Evolutionary conservation across 2,113 vertebrate genomes (phyloP), one percentile per base, ranked within the genome.

Genomic region (Recurvirostra avosetta): DNA sequence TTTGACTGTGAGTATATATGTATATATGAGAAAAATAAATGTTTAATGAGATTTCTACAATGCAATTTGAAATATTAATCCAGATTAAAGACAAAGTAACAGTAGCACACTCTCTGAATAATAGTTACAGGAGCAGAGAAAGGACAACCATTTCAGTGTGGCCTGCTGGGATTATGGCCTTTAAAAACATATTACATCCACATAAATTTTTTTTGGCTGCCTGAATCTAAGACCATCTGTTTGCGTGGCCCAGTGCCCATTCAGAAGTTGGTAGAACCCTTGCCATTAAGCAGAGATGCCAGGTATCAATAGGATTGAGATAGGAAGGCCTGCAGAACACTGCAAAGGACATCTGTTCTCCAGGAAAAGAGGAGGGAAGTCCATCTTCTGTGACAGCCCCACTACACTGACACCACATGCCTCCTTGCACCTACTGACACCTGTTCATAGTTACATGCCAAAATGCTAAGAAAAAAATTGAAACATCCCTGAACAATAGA

Each of bases 311-410:
- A 77, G 85, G 80, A 89, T 61, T 95, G 91, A 97, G 95, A 75
- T 84, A 78, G 68, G 55, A 70, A 63, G 86, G 89, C 85, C 92
- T 88, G 45, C 68, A 97, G 92, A 97, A 89, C 61, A 76, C 81
- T 95, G 61, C 79, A 86, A 94, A 88, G 27, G 67, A 94, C 97
- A 98, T 97, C 96, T 98, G 96, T 65, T 92, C 94, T 92, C 78
- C 82, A 96, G 93, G 85, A 97, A 96, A 87, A 92, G 73, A 82
- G 43, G 36, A 86, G 71, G 68, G 61, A 97, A 98, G 92, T 97
- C 95, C 86, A 90, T 97, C 94, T 97, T 97, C 90, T 80, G 30
- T 96, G 95, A 95, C 95, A 98, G 75, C 72, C n/a, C 47, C 53
- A 36, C 84, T 55, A 47, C 58, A 55, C 50, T 92, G 84, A 58